These are phyloP conservation scores for Hesperia comma DNA, from an alignment of 2,888 invertebrate species.

Conservation along the genomic window DNA sequence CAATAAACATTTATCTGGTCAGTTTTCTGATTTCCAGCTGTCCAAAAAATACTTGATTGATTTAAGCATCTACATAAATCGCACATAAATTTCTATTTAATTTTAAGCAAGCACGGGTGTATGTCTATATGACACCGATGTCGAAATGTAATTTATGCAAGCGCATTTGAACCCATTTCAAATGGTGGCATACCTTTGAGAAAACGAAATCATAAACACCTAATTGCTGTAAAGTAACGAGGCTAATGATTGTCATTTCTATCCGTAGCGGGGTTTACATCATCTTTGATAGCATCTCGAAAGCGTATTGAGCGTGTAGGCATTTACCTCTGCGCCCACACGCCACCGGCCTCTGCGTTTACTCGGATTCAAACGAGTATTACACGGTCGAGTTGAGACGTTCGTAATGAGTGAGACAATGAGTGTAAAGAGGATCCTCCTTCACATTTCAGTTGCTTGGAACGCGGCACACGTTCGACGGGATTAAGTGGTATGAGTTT, in stretches of 20 bases:
- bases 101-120: neutral
- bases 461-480: slow-evolving; percentile 23
- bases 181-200: slow-evolving; percentile 18
- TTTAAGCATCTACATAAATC: neutral
- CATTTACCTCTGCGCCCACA: slow-evolving; percentile 77
- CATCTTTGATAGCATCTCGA: slow-evolving; percentile 71
- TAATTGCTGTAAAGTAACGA: slow-evolving; percentile 50
- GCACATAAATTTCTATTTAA: neutral
- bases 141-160: slow-evolving; percentile 1
- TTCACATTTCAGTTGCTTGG: slow-evolving; percentile 54
- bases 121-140: neutral
- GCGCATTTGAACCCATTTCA: slow-evolving; percentile 13
- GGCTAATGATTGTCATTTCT: slow-evolving; percentile 62
- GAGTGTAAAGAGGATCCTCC: slow-evolving; percentile 55
- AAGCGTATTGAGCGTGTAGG: slow-evolving; percentile 74
- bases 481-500: slow-evolving; percentile 8
- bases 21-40: too few species aligned
- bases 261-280: slow-evolving; percentile 51
- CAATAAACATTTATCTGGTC: too few species aligned
- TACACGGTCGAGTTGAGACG: slow-evolving; percentile 70
- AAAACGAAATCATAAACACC: slow-evolving; percentile 44
- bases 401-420: slow-evolving; percentile 61
- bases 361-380: slow-evolving; percentile 67
- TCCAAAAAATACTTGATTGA: too few species aligned
- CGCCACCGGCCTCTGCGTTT: slow-evolving; percentile 64